Evolutionary conservation across 2,797 vertebrate species (phyloP).

Genomic region (Gallinago solitaria): DNA sequence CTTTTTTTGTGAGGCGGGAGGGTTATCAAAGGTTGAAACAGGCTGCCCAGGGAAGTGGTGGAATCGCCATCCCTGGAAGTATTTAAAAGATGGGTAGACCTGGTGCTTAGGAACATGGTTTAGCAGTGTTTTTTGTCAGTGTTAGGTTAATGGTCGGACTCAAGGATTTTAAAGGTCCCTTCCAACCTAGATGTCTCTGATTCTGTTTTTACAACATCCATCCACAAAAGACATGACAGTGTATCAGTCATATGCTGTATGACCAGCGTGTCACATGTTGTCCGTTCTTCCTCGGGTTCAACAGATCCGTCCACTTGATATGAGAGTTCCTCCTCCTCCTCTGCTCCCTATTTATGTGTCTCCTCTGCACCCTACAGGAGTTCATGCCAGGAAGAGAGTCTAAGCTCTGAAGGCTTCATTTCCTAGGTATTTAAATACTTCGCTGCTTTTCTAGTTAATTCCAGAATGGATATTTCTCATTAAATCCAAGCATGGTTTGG

Average conservation of each 20-base stretch:
- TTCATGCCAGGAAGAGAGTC: not conserved
- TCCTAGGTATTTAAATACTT: not conserved
- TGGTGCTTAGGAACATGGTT: not conserved
- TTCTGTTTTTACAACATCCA: not conserved
- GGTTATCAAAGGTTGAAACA: not conserved
- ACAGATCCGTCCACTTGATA: not conserved
- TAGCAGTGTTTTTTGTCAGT: not conserved
- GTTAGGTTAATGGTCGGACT: not conserved
- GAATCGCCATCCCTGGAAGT: not conserved
- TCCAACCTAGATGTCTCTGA: not conserved
- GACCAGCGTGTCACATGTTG: not conserved
- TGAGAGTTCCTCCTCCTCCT: not conserved
- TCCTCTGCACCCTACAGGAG: not conserved
- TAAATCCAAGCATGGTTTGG: not conserved
- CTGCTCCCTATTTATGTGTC: not conserved
- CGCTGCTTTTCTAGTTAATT: not conserved
- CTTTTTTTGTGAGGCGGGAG: not conserved
- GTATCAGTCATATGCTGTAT: not conserved
- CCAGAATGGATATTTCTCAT: not conserved
- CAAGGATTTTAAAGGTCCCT: not conserved
- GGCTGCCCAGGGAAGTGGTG: not conserved
- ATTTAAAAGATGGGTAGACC: not conserved
- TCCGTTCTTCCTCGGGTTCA: not conserved
- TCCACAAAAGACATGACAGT: rapidly evolving
- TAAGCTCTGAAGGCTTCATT: not conserved